Evolutionary conservation across 2,888 invertebrate species (phyloP).

Genomic region (Acleris laterana): DNA sequence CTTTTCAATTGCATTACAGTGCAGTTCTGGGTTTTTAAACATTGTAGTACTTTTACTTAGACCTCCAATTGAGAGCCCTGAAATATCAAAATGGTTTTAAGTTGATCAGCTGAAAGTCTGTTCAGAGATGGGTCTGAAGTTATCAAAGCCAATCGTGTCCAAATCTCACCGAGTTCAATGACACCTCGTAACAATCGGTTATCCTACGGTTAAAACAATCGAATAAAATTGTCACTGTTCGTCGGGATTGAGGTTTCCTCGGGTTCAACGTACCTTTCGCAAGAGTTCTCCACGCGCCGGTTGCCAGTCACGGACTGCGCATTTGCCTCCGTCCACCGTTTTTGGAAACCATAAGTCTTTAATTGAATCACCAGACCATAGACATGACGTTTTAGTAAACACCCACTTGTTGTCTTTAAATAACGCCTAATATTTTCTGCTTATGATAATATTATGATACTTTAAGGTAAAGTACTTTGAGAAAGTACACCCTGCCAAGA

Average conservation of each 20-base stretch:
- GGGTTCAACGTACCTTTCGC: constrained; percentile 50
- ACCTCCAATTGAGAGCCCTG: background rate
- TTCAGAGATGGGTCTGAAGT: background rate
- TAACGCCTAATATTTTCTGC: background rate
- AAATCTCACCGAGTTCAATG: constrained; percentile 13
- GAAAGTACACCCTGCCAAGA: too few species aligned
- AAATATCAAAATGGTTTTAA: background rate
- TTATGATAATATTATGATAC: too few species aligned
- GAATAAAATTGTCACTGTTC: constrained; percentile 9
- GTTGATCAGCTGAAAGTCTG: background rate
- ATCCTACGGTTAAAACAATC: constrained; percentile 39
- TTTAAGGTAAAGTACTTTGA: too few species aligned
- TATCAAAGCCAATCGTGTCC: constrained; percentile 17
- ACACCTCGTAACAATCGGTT: constrained; percentile 40
- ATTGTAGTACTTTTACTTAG: background rate
- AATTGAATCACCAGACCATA: constrained; percentile 28
- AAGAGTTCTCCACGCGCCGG: constrained; percentile 51
- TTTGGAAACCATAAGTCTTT: constrained; percentile 35
- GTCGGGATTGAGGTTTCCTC: constrained; percentile 29
- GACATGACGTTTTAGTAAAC: constrained; percentile 6
- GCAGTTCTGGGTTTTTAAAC: constrained; percentile 13
- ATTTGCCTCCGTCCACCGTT: constrained; percentile 42
- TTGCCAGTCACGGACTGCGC: constrained; percentile 49
- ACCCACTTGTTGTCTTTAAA: background rate
- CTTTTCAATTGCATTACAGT: constrained; percentile 43